Base-by-base conservation (phyloP, 2,113 vertebrate species). In the Psettodes erumei region DNA sequence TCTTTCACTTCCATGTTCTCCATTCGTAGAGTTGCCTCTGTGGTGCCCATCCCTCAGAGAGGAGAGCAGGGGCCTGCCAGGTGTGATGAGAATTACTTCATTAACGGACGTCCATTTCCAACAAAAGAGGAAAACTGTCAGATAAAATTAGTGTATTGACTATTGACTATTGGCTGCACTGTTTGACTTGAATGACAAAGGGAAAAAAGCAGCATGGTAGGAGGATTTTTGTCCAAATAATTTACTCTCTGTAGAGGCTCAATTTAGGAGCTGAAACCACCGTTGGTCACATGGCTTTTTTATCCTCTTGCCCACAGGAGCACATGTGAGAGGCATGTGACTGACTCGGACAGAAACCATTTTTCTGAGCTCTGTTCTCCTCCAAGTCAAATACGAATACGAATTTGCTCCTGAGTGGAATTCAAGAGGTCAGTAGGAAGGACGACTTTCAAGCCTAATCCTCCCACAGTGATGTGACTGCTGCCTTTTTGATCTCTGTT, bases 1-100 rank as follows among this genome's bases (percentile, higher is more conserved):
- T 98, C 96, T 83, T 96, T 96, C 67, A 96, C 96, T 0, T 98
- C 96, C 92, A 97, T 95, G 0, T 95, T 95, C 35, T 98, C 96
- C 96, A 98, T 96, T 70, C 95, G 81, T 71, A 96, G 83, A 0
- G 95, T 96, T 43, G 96, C 96, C 83, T 98, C 96, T 0, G 95
- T 96, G 63, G 95, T 96, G 33, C 96, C 96, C 96, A 97, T 98
- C 83, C 71, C 80, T 83, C 80, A 74, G 45, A n/a, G 66, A n/a
- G 32, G 53, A 71, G 51, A 25, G 54, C 77, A 56, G 61, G 73
- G 75, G 61, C 78, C 84, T 88, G 71, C 37, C n/a, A 76, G 60
- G 60, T 53, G 60, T 16, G 38, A 61, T 9, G 16, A 75, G 27
- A 42, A 45, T 8, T 5, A 7, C 40, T 25, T 28, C n/a, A 65